Conservation (phyloP, 2,113 vertebrate genomes). For the Neogale vison region DNA sequence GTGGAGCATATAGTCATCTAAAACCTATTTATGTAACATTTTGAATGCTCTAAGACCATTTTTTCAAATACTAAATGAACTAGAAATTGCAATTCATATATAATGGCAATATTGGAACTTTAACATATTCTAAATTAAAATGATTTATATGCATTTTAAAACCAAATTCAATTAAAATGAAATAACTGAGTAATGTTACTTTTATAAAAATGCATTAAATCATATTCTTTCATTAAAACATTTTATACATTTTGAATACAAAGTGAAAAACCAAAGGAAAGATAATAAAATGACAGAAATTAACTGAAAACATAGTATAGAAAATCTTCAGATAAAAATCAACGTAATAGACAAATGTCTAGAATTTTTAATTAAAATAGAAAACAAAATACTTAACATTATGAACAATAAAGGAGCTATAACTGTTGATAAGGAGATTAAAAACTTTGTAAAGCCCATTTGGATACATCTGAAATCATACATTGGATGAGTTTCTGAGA, state of each 20-base stretch:
- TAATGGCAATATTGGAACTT: conserved; percentile 45
- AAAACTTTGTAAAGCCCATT: not conserved
- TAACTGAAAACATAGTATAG: conserved; percentile 52
- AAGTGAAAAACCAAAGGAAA: conserved; percentile 52
- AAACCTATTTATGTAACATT: not conserved
- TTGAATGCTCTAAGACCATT: not conserved
- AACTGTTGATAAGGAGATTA: not conserved
- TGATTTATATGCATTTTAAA: conserved; percentile 61
- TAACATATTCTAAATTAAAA: conserved; percentile 68
- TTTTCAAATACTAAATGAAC: conserved; percentile 41
- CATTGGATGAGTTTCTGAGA: not conserved
- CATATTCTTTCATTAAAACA: conserved; percentile 61
- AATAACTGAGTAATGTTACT: conserved; percentile 57
- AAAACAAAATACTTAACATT: conserved; percentile 36
- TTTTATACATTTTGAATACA: conserved; percentile 68
- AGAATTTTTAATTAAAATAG: conserved; percentile 49
- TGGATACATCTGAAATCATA: not conserved
- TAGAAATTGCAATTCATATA: conserved; percentile 52
- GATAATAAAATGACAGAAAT: conserved; percentile 61
- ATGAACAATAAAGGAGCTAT: not conserved
- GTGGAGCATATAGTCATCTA: not conserved
- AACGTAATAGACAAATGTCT: conserved; percentile 31
- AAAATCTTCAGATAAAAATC: conserved; percentile 62
- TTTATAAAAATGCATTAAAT: conserved; percentile 65
- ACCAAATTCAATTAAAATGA: conserved; percentile 69